Percentiles rank a stretch among this genome's conserved stretches.
Evolutionary conservation across 1,140 invertebrate genomes (phyloP).

Genomic region (Magallana angulata): DNA sequence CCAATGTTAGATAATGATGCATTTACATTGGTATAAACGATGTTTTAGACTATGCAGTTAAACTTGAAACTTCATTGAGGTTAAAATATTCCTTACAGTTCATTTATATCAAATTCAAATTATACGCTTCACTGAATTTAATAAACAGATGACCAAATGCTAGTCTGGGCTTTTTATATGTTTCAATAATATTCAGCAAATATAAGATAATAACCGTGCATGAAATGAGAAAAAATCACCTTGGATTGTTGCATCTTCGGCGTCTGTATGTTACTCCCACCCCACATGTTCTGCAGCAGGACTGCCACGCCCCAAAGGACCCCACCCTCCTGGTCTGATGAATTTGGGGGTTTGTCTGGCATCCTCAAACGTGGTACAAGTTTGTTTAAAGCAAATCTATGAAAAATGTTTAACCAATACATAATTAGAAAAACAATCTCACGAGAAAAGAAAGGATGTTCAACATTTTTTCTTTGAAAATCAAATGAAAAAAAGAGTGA

Average conservation of each 20-base stretch:
- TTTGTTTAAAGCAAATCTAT: conserved; percentile 39
- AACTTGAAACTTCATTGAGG: not conserved
- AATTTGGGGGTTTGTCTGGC: not conserved
- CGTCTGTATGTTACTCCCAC: conserved; percentile 17
- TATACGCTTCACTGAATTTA: not conserved
- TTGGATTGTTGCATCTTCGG: conserved; percentile 35
- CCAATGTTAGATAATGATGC: not conserved
- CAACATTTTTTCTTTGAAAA: too few species aligned
- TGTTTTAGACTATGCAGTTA: not conserved
- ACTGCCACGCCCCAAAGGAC: not conserved
- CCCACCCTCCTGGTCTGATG: conserved; percentile 24
- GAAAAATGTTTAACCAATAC: not conserved
- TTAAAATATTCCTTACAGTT: not conserved
- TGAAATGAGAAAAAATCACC: not conserved
- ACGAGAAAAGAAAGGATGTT: too few species aligned
- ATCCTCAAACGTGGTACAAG: not conserved
- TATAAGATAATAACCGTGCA: not conserved
- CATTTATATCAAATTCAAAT: not conserved
- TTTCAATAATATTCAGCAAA: not conserved
- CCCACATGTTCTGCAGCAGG: conserved; percentile 39
- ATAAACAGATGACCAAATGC: not conserved
- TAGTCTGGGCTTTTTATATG: not conserved
- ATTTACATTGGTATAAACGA: not conserved
- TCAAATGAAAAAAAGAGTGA: too few species aligned
- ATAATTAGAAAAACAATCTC: too few species aligned